Percentiles rank a stretch among this genome's conserved stretches.
Conservation (phyloP, 1,140 invertebrate species). For the Rhopalosiphum padi region DNA sequence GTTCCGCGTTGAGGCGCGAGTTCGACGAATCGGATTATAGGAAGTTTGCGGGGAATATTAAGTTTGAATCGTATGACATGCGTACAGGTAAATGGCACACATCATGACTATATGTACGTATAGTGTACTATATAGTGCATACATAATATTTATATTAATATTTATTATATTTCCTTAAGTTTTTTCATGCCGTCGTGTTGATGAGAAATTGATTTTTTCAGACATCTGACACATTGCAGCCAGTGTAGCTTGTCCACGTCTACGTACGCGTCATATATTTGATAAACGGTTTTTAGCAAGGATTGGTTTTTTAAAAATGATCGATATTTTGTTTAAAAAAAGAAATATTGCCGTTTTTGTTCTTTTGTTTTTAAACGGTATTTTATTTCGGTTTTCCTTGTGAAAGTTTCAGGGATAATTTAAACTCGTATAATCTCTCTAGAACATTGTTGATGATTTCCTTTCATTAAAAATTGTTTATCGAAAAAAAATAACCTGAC, state of each 20-base stretch:
- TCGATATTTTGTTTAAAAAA: not conserved
- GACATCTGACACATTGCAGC: not conserved
- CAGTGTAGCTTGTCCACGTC: not conserved
- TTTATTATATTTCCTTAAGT: not conserved
- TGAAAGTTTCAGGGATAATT: not conserved
- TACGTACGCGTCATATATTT: too few relatives aligned
- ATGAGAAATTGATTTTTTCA: not conserved
- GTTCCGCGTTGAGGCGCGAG: not conserved
- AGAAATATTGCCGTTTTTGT: not conserved
- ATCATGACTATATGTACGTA: too few relatives aligned
- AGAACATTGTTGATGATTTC: not conserved
- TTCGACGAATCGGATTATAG: not conserved
- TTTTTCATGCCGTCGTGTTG: not conserved
- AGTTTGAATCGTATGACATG: not conserved
- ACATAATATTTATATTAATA: not conserved
- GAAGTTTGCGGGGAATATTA: conserved; percentile 23
- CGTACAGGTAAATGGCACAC: not conserved
- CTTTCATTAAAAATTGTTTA: not conserved
- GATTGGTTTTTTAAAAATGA: not conserved
- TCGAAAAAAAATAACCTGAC: not conserved
- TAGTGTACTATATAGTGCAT: too few relatives aligned
- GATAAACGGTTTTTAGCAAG: not conserved
- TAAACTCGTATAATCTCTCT: not conserved
- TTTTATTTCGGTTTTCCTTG: not conserved
- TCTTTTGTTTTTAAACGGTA: not conserved